These are phyloP conservation scores for Matsumurasca onukii DNA, from an alignment of 1,140 invertebrate species.

Conservation along the genomic window DNA sequence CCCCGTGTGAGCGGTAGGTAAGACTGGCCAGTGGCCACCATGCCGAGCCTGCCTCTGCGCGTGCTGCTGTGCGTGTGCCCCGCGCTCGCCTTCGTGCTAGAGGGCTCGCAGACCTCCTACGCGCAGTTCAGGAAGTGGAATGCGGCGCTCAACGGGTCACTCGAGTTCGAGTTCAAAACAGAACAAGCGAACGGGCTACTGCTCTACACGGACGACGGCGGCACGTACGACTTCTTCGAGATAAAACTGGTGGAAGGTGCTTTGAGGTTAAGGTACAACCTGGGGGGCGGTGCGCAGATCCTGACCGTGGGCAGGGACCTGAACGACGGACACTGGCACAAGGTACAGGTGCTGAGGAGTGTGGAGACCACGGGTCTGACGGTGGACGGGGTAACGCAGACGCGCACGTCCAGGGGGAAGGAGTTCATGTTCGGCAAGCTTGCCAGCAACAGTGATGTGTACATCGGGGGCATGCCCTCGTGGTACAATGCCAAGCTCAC, in stretches of 20 bases:
- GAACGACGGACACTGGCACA: conserved; percentile 89
- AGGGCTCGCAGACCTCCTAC: conserved; percentile 83
- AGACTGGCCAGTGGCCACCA: neutral
- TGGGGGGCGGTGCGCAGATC: conserved; percentile 83
- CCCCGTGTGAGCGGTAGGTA: neutral
- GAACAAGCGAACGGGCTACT: conserved; percentile 85
- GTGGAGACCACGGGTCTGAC: conserved; percentile 76
- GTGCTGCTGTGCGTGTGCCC: conserved; percentile 9
- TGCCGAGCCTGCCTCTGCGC: neutral
- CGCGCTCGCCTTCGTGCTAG: conserved; percentile 65
- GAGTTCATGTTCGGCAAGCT: conserved; percentile 86
- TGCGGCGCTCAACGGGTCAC: conserved; percentile 77
- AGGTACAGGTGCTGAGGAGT: conserved; percentile 73
- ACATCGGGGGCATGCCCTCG: conserved; percentile 86
- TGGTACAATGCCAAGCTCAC: conserved; percentile 86
- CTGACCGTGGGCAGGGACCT: conserved; percentile 82
- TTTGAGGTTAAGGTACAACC: conserved; percentile 82
- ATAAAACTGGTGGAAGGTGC: conserved; percentile 89
- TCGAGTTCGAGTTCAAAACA: conserved; percentile 92
- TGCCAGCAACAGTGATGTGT: conserved; percentile 84
- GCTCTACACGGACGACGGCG: conserved; percentile 92
- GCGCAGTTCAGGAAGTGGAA: conserved; percentile 91
- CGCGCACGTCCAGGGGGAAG: conserved; percentile 73
- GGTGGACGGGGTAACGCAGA: conserved; percentile 76
- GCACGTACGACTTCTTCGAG: conserved; percentile 93